Conservation (phyloP, 1,140 invertebrate species). For the Tetramorium simillimum region DNA sequence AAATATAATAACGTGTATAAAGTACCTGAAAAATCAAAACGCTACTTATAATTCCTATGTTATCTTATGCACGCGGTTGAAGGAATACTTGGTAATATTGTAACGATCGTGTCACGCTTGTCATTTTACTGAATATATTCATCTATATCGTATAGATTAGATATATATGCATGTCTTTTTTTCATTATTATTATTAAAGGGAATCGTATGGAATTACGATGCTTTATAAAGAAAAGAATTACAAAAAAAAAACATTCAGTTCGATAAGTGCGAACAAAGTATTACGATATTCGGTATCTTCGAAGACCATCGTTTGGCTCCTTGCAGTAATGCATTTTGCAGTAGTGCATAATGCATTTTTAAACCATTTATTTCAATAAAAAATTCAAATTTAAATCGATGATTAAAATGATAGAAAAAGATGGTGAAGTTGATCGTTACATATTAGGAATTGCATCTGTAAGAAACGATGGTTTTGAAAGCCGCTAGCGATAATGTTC, state of each 20-base stretch:
- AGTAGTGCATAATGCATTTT: conserved; percentile 1
- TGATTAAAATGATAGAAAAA: not conserved
- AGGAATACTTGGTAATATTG: conserved; percentile 51
- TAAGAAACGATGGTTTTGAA: conserved; percentile 40
- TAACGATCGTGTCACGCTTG: conserved; percentile 66
- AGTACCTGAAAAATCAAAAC: conserved; percentile 83
- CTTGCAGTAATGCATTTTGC: conserved; percentile 19
- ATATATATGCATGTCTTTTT: conserved; percentile 75
- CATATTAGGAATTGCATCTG: not conserved
- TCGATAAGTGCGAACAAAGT: conserved; percentile 51
- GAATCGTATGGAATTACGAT: conserved; percentile 19
- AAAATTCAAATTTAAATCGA: not conserved
- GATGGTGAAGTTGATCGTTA: not conserved
- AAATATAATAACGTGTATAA: conserved; percentile 84
- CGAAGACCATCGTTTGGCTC: conserved; percentile 28
- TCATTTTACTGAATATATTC: conserved; percentile 70
- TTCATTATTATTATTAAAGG: conserved; percentile 61
- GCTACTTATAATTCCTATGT: conserved; percentile 68
- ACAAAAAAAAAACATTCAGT: conserved; percentile 32
- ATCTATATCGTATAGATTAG: conserved; percentile 58
- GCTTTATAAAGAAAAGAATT: conserved; percentile 51
- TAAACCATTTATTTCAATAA: not conserved
- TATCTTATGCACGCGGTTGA: conserved; percentile 37
- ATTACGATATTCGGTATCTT: conserved; percentile 62
- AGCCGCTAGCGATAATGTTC: conserved; percentile 34